Evolutionary conservation across 2,888 invertebrate species (phyloP), one percentile per base, ranked within the genome.

Genomic region (Polyploca ridens): DNA sequence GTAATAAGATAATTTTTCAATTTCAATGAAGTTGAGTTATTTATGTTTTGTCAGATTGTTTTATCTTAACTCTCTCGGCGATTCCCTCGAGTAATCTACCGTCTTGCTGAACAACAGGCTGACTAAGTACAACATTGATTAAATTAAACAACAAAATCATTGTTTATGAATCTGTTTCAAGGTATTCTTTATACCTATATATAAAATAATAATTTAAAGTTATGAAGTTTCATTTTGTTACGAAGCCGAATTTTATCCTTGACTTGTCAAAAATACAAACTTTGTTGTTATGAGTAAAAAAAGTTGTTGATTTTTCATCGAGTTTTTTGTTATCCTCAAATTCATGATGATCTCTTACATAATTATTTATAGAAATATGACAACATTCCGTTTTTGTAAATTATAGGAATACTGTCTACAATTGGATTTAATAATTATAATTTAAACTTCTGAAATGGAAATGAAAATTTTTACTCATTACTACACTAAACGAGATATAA

Each of bases 21-120:
- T 19, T 54, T 54, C 54, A 54, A 54, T 41, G 41, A 41, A 41
- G 13, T 41, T 41, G 13, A 13, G 41, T 41, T 41, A 41, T 41
- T 54, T 80, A 70, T 72, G 74, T 66, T 73, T 63, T 74, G 81
- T 79, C 74, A 78, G 72, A 80, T 78, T 77, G 72, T 78, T 81
- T 71, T 73, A 81, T 77, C 74, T 79, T 74, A 84, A 86, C 80
- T 74, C 81, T 86, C 83, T 85, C 70, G 61, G 70, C 67, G 69
- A 82, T 76, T 82, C 86, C 84, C 85, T 70, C 63, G 82, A 83
- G 85, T 84, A 85, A 85, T 85, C 80, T 76, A 74, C 74, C 74
- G 78, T 82, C 78, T 84, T 81, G 70, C 74, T 72, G 78, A 82
- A 85, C 81, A 85, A 84, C 74, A 78, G 79, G 71, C 76, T 80